Conservation (phyloP, 1,140 invertebrate genomes). For the Microplitis demolitor region DNA sequence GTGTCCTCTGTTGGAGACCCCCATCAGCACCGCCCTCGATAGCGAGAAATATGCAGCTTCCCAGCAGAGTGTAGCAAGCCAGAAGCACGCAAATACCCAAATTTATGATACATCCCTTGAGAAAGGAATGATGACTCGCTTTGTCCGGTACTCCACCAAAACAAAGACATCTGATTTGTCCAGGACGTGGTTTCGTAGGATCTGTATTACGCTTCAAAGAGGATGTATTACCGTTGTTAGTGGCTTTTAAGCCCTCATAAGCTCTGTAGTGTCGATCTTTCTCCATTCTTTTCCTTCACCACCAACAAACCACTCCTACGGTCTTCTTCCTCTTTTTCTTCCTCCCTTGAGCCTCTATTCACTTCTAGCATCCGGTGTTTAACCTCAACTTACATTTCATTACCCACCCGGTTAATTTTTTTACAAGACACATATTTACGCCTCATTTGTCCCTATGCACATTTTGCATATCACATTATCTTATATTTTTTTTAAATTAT, state of each 20-base stretch:
- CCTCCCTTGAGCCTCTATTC: not conserved
- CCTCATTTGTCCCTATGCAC: no score
- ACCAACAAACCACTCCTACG: not conserved
- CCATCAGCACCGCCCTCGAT: constrained; percentile 78
- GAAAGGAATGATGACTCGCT: constrained; percentile 68
- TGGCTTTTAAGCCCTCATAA: constrained; percentile 58
- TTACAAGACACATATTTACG: no score
- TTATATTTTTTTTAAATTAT: no score
- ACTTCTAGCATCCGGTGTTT: not conserved
- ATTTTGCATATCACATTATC: no score
- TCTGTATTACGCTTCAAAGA: constrained; percentile 52
- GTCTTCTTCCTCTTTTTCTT: not conserved
- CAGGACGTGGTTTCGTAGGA: constrained; percentile 28
- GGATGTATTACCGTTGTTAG: constrained; percentile 61
- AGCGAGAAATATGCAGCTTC: constrained; percentile 90
- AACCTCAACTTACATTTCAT: no score
- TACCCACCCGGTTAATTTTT: no score
- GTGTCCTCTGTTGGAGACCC: constrained; percentile 67
- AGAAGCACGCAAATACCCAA: constrained; percentile 86
- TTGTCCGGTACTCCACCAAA: constrained; percentile 67
- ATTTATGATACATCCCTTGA: constrained; percentile 81
- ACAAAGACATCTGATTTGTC: constrained; percentile 68
- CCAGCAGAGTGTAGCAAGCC: constrained; percentile 87
- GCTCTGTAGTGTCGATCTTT: constrained; percentile 55
- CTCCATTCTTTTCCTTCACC: constrained; percentile 40